Percentiles rank a stretch among this genome's conserved stretches.
phyloP scores from a whole-genome alignment of 2,797 vertebrate genomes.

The Sebastes cheni region DNA sequence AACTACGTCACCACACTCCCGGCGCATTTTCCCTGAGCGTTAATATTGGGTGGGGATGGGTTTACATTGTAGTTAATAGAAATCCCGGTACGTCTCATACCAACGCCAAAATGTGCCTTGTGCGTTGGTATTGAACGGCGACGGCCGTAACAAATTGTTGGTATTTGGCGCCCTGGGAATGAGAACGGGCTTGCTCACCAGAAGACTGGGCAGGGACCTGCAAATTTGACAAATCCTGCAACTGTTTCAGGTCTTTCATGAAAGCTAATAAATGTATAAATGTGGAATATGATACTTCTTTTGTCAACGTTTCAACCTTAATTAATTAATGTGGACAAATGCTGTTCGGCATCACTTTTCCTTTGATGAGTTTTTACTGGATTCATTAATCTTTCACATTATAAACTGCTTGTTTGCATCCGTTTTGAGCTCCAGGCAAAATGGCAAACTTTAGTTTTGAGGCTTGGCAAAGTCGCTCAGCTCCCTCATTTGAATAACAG shows the following conservation, averaged over 20 bases:
- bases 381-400: not conserved
- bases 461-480: not conserved
- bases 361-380: not conserved
- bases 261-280: not conserved
- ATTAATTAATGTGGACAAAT: too few relatives aligned
- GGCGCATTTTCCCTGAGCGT: too few relatives aligned
- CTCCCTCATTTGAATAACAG: slow-evolving; percentile 29
- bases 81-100: too few relatives aligned
- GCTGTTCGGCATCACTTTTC: not conserved
- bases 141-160: too few relatives aligned
- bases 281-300: not conserved
- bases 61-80: too few relatives aligned
- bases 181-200: not conserved
- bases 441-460: not conserved
- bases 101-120: too few relatives aligned
- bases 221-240: not conserved
- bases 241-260: not conserved
- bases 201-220: not conserved
- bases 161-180: too few relatives aligned
- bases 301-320: not conserved
- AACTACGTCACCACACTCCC: too few relatives aligned
- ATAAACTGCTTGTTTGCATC: not conserved
- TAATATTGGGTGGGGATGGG: too few relatives aligned
- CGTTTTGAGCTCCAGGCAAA: not conserved
- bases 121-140: too few relatives aligned